These are phyloP conservation scores for Phrynocephalus versicolor DNA, from an alignment of 2,113 vertebrate species.

Conservation along the genomic window DNA sequence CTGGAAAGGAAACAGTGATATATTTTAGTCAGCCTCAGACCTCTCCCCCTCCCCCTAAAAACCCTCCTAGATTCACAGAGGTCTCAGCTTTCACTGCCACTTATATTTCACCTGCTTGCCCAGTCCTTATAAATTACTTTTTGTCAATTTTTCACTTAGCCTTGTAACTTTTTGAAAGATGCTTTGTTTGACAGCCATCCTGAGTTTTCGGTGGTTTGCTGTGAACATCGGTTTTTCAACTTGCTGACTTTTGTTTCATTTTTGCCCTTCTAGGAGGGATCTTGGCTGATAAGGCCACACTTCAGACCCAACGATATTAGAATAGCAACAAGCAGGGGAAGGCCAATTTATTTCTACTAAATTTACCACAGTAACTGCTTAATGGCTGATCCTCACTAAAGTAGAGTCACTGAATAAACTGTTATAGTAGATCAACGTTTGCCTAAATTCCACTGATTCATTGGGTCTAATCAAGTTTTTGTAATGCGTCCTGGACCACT, in stretches of 20 bases:
- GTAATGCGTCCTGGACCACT: too few relatives aligned
- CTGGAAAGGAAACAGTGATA: conserved; percentile 43
- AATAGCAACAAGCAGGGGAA: not conserved
- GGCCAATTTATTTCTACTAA: too few relatives aligned
- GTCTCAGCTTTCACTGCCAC: conserved; percentile 37
- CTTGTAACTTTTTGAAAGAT: not conserved
- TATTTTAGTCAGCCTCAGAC: not conserved
- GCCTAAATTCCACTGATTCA: too few relatives aligned
- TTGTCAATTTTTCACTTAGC: conserved; percentile 9
- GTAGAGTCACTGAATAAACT: too few relatives aligned
- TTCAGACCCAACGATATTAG: not conserved
- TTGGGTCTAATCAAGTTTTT: too few relatives aligned
- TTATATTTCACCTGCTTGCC: conserved; percentile 42
- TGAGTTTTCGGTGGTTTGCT: not conserved
- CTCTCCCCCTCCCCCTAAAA: not conserved
- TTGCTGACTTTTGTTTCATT: conserved; percentile 3
- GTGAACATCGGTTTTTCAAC: conserved; percentile 5
- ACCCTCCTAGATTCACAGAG: conserved; percentile 29
- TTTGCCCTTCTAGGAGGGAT: not conserved
- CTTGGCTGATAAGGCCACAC: not conserved
- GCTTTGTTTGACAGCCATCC: not conserved
- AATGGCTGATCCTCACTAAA: too few relatives aligned
- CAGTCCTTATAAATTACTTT: not conserved
- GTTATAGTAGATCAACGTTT: too few relatives aligned
- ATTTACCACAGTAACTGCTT: too few relatives aligned